Base-by-base conservation (phyloP, 2,797 vertebrate species). In the Anniella stebbinsi region DNA sequence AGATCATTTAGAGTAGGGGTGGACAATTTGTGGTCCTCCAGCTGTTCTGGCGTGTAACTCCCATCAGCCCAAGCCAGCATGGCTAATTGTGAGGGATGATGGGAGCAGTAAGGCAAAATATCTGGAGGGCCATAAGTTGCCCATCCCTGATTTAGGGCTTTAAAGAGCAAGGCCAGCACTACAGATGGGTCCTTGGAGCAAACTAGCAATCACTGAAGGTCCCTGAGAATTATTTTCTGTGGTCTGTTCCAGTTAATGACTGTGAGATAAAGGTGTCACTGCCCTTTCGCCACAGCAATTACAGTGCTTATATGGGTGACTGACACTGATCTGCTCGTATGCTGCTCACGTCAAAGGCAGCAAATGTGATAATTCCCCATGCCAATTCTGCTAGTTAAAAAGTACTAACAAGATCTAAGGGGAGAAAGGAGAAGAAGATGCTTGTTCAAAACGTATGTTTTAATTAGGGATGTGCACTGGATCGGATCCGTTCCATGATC, bases 391-490 rank as follows among this genome's bases (percentile, higher is more conserved):
- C 76, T 30, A 28, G 23, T 48, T 8, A 77, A 48, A 13, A 48
- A 77, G 28, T 80, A 83, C 66, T n/a, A 84, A 84, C 28, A 80
- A 57, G 57, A 86, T 91, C 89, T 85, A 72, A 72, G 33, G 12
- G 13, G 13, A 33, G 33, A 36, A n/a, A n/a, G 70, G 70, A 17
- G n/a, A 17, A 17, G 33, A 18, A 17, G 2, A 73, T 38, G 5
- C 3, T 17, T 15, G n/a, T 38, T 38, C 33, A n/a, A 73, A 36
- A 73, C 18, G 17, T 36, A 73, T 15, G 33, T n/a, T 72, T 72
- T 72, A n/a, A n/a, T n/a, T n/a, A n/a, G n/a, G n/a, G n/a, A n/a
- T n/a, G n/a, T n/a, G n/a, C n/a, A n/a, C n/a, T n/a, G n/a, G n/a
- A n/a, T n/a, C n/a, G n/a, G n/a, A n/a, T n/a, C n/a, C n/a, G n/a